phyloP scores from a whole-genome alignment of 2,797 vertebrate genomes.

The Crocodylus rhombifer region DNA sequence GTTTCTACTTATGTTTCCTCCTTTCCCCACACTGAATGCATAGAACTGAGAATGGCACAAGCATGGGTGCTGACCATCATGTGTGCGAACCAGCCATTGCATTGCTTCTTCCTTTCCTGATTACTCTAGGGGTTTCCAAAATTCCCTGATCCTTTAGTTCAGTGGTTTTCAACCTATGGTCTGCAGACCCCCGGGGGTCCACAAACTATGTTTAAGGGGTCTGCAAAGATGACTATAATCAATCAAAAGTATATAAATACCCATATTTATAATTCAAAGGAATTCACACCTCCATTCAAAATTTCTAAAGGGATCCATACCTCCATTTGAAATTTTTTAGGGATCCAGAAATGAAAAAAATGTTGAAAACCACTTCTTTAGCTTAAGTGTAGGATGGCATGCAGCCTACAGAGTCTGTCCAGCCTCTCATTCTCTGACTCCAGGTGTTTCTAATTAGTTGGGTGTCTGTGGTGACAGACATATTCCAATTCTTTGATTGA shows the following conservation, averaged over 20 bases:
- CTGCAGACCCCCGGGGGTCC: too few species aligned
- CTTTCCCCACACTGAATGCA: not conserved
- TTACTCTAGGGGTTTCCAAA: not conserved
- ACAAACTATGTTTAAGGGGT: too few species aligned
- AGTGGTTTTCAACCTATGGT: not conserved
- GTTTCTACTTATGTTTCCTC: not conserved
- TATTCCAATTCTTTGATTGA: not conserved
- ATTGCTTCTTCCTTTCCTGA: not conserved
- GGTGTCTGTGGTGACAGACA: not conserved
- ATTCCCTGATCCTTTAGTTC: not conserved
- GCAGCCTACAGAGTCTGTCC: not conserved
- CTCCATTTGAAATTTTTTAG: too few species aligned
- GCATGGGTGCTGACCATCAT: rapidly evolving
- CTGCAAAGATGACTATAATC: too few species aligned
- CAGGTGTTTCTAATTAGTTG: not conserved
- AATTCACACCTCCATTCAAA: too few species aligned
- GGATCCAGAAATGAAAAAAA: too few species aligned
- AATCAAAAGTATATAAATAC: too few species aligned
- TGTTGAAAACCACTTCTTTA: not conserved
- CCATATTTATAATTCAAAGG: too few species aligned
- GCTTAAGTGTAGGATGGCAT: not conserved
- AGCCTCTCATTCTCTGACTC: not conserved
- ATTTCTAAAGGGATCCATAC: too few species aligned
- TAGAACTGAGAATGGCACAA: not conserved
- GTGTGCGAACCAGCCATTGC: not conserved